These are phyloP conservation scores for Monomorium pharaonis DNA, from an alignment of 1,140 invertebrate species.

Conservation along the genomic window DNA sequence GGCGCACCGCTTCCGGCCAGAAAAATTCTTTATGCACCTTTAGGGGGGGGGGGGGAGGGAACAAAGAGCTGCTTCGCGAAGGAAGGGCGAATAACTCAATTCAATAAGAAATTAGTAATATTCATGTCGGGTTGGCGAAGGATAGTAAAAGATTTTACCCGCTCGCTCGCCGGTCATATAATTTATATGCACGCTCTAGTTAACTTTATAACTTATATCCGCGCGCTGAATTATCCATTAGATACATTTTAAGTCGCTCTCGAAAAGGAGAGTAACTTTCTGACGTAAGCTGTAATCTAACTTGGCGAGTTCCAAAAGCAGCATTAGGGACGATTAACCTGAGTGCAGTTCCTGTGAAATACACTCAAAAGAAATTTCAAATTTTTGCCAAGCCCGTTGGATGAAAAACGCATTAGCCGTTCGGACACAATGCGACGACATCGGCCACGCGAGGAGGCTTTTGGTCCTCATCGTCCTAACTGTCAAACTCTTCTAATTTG, in stretches of 20 bases:
- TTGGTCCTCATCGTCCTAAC: not conserved
- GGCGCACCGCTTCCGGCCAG: conserved; percentile 19
- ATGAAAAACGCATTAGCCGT: conserved; percentile 58
- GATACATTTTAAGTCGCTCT: conserved; percentile 69
- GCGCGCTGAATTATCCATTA: conserved; percentile 56
- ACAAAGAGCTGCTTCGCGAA: conserved; percentile 39
- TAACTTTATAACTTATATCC: conserved; percentile 67
- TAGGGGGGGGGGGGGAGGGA: not conserved
- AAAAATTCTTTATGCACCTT: conserved; percentile 25
- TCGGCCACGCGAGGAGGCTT: too few relatives aligned
- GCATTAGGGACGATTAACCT: conserved; percentile 49
- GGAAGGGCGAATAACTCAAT: not conserved
- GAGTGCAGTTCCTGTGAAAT: conserved; percentile 40
- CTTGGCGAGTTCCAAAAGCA: conserved; percentile 38
- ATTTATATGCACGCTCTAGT: conserved; percentile 66
- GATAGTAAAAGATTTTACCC: conserved; percentile 57
- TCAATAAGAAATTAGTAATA: conserved; percentile 64
- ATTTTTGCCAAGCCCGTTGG: conserved; percentile 61
- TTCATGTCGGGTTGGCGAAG: conserved; percentile 49
- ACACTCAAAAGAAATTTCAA: conserved; percentile 59
- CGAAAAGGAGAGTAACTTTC: conserved; percentile 49
- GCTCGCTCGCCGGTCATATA: conserved; percentile 50
- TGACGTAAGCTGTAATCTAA: conserved; percentile 54
- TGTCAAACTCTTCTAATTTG: not conserved
- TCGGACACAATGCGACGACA: not conserved